Percentiles rank a stretch among this genome's conserved stretches.
Evolutionary conservation across 2,113 vertebrate species (phyloP).

Genomic region (Trochalopteron elliotii): DNA sequence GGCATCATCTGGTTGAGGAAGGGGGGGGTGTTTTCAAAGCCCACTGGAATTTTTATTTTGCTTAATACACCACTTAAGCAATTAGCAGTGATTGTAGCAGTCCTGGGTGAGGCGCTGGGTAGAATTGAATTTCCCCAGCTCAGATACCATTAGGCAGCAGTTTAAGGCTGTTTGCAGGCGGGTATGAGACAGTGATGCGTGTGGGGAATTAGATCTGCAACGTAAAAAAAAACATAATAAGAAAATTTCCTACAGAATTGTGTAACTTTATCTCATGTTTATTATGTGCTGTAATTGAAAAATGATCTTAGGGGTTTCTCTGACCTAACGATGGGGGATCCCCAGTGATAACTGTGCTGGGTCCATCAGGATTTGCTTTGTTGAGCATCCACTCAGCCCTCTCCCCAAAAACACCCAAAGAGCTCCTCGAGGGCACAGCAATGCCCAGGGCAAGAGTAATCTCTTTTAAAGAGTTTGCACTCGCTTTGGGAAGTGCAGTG

Average conservation of each 20-base stretch:
- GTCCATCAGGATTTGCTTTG: background rate
- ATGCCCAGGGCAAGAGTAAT: no score
- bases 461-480: background rate
- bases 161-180: background rate
- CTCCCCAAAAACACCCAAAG: background rate
- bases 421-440: background rate
- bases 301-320: background rate
- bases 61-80: conserved; percentile 37
- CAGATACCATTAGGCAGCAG: conserved; percentile 8
- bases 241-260: background rate
- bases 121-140: conserved; percentile 44
- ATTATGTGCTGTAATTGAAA: background rate
- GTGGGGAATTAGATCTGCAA: conserved; percentile 6
- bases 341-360: background rate
- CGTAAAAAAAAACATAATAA: background rate
- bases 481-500: background rate
- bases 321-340: background rate
- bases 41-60: conserved; percentile 39
- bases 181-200: background rate
- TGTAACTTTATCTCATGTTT: conserved; percentile 2
- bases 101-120: background rate
- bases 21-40: background rate
- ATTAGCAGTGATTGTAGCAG: conserved; percentile 20
- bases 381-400: background rate
- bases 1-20: background rate